Conservation (phyloP, 2,888 invertebrate species). For the Heliconius ismenius region DNA sequence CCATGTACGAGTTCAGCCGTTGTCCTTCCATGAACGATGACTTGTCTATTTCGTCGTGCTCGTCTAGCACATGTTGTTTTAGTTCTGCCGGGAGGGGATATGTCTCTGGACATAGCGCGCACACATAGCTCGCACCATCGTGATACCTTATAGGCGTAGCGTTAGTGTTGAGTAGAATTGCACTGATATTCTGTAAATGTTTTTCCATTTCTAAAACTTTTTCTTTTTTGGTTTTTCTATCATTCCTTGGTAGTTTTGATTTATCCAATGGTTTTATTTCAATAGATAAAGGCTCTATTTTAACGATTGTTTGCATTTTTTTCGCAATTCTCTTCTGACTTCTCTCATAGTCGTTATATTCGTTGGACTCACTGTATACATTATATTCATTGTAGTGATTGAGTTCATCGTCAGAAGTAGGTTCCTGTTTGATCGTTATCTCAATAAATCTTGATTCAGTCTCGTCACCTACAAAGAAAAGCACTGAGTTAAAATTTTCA, state of each 20-base stretch:
- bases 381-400: slow-evolving; percentile 9
- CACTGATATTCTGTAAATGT: slow-evolving; percentile 55
- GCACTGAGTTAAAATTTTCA: slow-evolving; percentile 40
- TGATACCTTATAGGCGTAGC: slow-evolving; percentile 57
- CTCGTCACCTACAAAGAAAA: slow-evolving; percentile 44
- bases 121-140: slow-evolving; percentile 37
- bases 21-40: slow-evolving; percentile 53
- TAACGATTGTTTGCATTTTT: slow-evolving; percentile 28
- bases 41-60: slow-evolving; percentile 40
- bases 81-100: slow-evolving; percentile 36
- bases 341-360: not conserved
- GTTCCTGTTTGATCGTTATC: slow-evolving; percentile 41
- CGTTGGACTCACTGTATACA: slow-evolving; percentile 5
- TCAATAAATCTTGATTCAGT: slow-evolving; percentile 36
- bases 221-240: slow-evolving; percentile 37
- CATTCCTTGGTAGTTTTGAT: slow-evolving; percentile 26
- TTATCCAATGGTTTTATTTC: slow-evolving; percentile 23
- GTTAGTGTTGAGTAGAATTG: slow-evolving; percentile 56
- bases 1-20: slow-evolving; percentile 53
- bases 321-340: slow-evolving; percentile 10
- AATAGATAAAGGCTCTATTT: slow-evolving; percentile 30
- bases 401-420: slow-evolving; percentile 39
- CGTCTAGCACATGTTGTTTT: slow-evolving; percentile 37
- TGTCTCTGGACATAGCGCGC: slow-evolving; percentile 37
- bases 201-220: slow-evolving; percentile 45